Evolutionary conservation across 1,140 invertebrate species (phyloP), one percentile per base, ranked within the genome.

Genomic region (Philopotamus ludificatus): DNA sequence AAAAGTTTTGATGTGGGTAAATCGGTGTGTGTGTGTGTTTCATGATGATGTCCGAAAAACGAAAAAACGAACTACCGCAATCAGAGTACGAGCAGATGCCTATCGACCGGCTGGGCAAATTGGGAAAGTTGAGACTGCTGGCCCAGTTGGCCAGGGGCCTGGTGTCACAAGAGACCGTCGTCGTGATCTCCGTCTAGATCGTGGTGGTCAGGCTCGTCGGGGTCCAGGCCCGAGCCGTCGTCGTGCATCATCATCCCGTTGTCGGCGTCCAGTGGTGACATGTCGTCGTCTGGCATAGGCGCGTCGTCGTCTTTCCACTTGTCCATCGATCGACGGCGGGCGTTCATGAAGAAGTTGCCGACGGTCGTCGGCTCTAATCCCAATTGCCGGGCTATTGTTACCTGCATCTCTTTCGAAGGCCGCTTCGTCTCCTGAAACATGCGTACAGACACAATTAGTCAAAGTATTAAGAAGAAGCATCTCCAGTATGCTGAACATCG

Each of bases 341-440:
- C 97, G 80, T 99, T 99, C 98, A 99, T 99, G 84, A 99, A 99
- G 85, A 99, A 99, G 79, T 99, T 99, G 23, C 97, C 97, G 15
- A 99, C 97, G 15, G 98, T 99, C 34, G 95, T 98, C 18, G 97
- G 94, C 78, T 99, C 97, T 60, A 99, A 85, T 66, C 96, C 95
- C 71, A 99, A 83, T 77, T 99, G 97, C 71, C 97, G 86, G 25
- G 96, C 95, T 81, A 99, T 99, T 69, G 97, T 99, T 71, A 98
- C 93, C 83, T 99, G 98, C 97, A 99, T 99, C 83, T 99, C 98
- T 81, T 99, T 99, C 68, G 95, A 98, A 68, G 98, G 98, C 77
- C 98, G 86, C 81, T 99, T 99, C 59, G 97, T 99, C 86, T 99
- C 97, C 92, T 98, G 86, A 82, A 81, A 72, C 9, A 25, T 28